Evolutionary conservation across 2,113 vertebrate genomes (phyloP).

Genomic region (Peromyscus maniculatus): DNA sequence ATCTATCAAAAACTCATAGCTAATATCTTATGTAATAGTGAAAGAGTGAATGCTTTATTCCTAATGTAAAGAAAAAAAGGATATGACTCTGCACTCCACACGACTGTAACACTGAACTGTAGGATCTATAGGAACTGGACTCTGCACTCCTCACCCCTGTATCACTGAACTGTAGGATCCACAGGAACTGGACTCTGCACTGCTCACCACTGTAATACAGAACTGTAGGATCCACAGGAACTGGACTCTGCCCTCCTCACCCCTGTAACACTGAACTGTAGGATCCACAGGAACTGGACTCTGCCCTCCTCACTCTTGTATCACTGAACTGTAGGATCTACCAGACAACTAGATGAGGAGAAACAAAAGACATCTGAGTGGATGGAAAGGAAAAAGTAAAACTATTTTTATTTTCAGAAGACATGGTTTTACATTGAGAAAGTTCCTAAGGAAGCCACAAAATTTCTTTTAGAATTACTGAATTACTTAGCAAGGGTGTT

Average conservation of each 20-base stretch:
- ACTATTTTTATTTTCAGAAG: neutral
- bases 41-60: neutral
- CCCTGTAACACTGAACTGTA: too few relatives aligned
- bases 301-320: too few relatives aligned
- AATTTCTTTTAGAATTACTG: neutral
- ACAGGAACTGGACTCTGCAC: too few relatives aligned
- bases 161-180: too few relatives aligned
- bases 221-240: too few relatives aligned
- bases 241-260: too few relatives aligned
- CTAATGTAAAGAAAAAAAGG: too few relatives aligned
- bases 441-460: neutral
- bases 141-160: too few relatives aligned
- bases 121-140: neutral
- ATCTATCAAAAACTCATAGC: neutral
- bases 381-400: neutral
- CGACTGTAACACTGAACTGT: neutral
- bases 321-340: too few relatives aligned
- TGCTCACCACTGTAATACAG: too few relatives aligned
- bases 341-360: neutral
- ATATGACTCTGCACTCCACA: neutral
- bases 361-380: neutral
- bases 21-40: neutral
- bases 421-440: neutral
- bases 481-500: neutral
- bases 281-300: too few relatives aligned